phyloP scores from a whole-genome alignment of 1,140 invertebrate genomes.

The Lineus longissimus region DNA sequence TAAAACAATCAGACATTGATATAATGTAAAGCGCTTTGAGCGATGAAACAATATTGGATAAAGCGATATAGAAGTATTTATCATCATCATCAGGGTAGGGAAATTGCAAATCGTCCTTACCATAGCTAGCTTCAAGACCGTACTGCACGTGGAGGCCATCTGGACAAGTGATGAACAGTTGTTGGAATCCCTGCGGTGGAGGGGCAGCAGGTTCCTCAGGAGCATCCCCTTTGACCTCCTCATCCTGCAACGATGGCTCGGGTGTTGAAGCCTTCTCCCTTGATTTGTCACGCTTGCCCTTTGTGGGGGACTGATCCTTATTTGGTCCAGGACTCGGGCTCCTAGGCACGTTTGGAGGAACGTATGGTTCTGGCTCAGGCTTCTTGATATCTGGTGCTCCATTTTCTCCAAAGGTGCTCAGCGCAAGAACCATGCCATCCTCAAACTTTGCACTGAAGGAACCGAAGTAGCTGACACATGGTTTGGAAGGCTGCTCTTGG shows the following conservation, averaged over 20 bases:
- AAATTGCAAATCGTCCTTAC: conserved; percentile 19
- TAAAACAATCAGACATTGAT: background rate
- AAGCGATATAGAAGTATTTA: no score
- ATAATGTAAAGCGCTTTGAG: no score
- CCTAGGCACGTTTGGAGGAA: conserved; percentile 22
- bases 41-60: background rate
- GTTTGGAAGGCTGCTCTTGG: conserved; percentile 6
- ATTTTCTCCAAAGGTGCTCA: conserved; percentile 45
- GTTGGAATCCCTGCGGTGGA: conserved; percentile 41
- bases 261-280: conserved; percentile 20
- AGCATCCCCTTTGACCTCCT: conserved; percentile 19
- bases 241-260: conserved; percentile 28
- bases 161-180: conserved; percentile 49
- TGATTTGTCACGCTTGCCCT: conserved; percentile 21
- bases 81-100: no score
- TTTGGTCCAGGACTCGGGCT: conserved; percentile 26
- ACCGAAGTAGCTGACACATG: conserved; percentile 45
- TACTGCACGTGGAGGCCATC: conserved; percentile 50
- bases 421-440: conserved; percentile 47
- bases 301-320: conserved; percentile 20
- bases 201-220: conserved; percentile 11
- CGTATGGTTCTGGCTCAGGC: conserved; percentile 37
- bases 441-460: conserved; percentile 39
- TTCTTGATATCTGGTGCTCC: conserved; percentile 29
- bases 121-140: conserved; percentile 40